These are phyloP conservation scores for Musca domestica DNA, from an alignment of 1,140 invertebrate genomes.

Conservation along the genomic window DNA sequence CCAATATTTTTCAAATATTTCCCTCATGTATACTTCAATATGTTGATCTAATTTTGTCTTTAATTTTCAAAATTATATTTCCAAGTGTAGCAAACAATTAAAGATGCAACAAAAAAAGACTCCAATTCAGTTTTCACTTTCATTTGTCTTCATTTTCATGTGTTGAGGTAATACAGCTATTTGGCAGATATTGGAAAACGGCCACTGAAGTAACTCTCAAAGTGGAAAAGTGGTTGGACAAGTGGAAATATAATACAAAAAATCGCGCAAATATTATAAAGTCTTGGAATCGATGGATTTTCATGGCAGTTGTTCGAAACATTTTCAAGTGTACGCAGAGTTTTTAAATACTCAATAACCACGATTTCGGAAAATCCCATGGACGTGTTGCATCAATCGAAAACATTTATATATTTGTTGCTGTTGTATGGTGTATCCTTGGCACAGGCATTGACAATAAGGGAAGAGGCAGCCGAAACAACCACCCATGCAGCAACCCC, in stretches of 20 bases:
- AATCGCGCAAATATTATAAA: slow-evolving; percentile 10
- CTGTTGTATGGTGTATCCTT: not conserved
- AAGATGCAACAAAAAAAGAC: too few species aligned
- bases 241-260: slow-evolving; percentile 4
- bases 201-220: not conserved
- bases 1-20: too few species aligned
- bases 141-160: slow-evolving; percentile 7
- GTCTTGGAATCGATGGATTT: not conserved
- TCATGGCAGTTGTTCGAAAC: not conserved
- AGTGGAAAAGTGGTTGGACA: slow-evolving; percentile 12
- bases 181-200: not conserved
- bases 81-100: too few species aligned
- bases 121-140: slow-evolving; percentile 8
- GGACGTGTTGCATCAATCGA: not conserved
- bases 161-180: slow-evolving; percentile 14
- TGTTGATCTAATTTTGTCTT: too few species aligned
- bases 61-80: too few species aligned
- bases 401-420: not conserved
- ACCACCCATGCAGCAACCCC: slow-evolving; percentile 29
- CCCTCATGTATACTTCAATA: too few species aligned
- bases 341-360: not conserved
- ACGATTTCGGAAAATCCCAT: too few species aligned
- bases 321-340: slow-evolving; percentile 10
- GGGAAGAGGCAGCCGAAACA: not conserved
- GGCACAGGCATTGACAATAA: not conserved